Base-by-base conservation (phyloP, 2,888 invertebrate species). In the Plutella xylostella region DNA sequence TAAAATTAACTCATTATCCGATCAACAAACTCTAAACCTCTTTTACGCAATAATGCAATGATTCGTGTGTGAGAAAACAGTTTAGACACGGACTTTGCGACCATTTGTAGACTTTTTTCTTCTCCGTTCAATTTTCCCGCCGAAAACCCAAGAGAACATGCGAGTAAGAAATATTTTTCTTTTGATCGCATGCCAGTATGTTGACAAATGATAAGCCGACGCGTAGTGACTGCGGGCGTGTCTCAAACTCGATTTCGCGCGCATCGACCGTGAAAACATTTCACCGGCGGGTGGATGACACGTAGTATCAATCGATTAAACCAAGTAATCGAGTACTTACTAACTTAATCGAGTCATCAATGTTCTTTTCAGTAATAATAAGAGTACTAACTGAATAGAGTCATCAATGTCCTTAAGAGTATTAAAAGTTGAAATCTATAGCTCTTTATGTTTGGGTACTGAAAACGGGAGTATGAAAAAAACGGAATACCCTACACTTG, bases 241-340 rank as follows among this genome's bases (percentile, higher is more conserved):
- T 12, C 35, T 11, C 45, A 15, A 50, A 45, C 48, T 67, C 61
- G 58, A 60, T 71, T 70, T 71, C 69, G 65, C 63, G 52, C 60
- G 61, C 67, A 55, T 43, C 57, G 55, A 60, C 50, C 71, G 61
- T 67, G 56, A 61, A 65, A 52, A 40, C 56, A 58, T 63, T 63
- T 65, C 65, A 57, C 61, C 61, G n/a, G n/a, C n/a, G n/a, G n/a
- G n/a, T n/a, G n/a, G n/a, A 48, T 9, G 46, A 45, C 47, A 48
- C 52, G 48, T 48, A 55, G 51, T 52, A 53, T 48, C 51, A 14
- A 9, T 37, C 45, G 30, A 28, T 6, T 28, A 28, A 28, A 28
- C 2, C 28, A n/a, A 28, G 9, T 28, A 12, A 12, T 12, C 28
- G 28, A 28, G 28, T n/a, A 12, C 28, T 6, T 3, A 6, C 28